phyloP scores from a whole-genome alignment of 2,113 vertebrate species.

The Otolemur garnettii region DNA sequence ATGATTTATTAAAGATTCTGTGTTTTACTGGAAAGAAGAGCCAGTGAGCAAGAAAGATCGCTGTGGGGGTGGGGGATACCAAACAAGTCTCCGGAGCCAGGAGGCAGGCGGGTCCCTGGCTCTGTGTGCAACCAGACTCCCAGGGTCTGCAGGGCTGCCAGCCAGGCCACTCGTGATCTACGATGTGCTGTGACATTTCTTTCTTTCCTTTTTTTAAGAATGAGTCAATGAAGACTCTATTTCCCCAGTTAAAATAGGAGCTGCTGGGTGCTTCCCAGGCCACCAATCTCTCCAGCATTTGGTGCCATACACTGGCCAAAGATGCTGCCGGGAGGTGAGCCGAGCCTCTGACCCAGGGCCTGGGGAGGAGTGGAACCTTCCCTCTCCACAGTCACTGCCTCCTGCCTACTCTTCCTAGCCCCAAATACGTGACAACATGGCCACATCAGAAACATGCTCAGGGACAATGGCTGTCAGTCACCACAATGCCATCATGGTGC shows the following conservation, averaged over 20 bases:
- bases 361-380: not conserved
- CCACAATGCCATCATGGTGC: not conserved
- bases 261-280: not conserved
- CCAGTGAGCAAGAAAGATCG: not conserved
- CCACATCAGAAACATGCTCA: not conserved
- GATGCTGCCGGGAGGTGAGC: not conserved
- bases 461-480: not conserved
- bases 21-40: constrained; percentile 78
- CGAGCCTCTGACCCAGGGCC: not conserved
- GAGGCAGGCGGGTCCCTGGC: not conserved
- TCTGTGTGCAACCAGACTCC: constrained; percentile 73
- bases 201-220: not conserved
- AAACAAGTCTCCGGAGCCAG: constrained; percentile 7
- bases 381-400: not conserved
- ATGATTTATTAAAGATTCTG: constrained; percentile 85
- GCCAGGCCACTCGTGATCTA: constrained; percentile 68
- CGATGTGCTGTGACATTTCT: fast-evolving
- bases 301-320: not conserved
- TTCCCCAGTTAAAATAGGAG: not conserved
- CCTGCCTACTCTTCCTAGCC: fast-evolving
- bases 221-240: not conserved
- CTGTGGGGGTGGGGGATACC: not conserved
- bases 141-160: constrained; percentile 59
- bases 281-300: not conserved
- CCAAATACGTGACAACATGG: not conserved